Conservation (phyloP, 2,113 vertebrate species). For the Elephas maximus region DNA sequence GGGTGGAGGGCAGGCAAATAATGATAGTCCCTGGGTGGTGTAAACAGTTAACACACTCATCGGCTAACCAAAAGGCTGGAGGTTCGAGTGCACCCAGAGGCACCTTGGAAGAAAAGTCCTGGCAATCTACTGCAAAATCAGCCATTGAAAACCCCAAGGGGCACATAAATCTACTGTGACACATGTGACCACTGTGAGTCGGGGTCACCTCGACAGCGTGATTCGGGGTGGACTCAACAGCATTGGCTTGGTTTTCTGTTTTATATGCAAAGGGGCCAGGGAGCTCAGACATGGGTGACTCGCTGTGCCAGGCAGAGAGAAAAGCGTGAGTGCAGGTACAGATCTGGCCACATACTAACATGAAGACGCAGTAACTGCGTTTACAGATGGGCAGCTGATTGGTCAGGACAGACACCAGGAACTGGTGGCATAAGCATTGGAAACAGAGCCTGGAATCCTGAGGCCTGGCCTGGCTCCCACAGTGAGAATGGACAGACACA, state of each 20-base stretch:
- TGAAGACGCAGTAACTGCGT: background rate
- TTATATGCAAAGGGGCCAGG: background rate
- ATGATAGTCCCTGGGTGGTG: fast-evolving
- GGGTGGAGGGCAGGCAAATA: too few relatives aligned
- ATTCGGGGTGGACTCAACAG: too few relatives aligned
- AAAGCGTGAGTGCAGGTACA: background rate
- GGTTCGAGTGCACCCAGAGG: too few relatives aligned
- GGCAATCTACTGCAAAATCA: too few relatives aligned
- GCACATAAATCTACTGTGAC: too few relatives aligned
- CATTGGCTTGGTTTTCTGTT: background rate
- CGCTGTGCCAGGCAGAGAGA: background rate
- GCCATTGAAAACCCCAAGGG: too few relatives aligned
- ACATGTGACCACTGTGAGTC: too few relatives aligned
- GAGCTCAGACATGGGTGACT: background rate
- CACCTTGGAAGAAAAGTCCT: too few relatives aligned
- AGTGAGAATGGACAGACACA: background rate
- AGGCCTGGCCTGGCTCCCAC: background rate
- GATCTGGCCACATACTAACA: background rate
- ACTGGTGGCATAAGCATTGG: background rate
- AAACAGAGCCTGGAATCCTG: background rate
- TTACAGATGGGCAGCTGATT: background rate
- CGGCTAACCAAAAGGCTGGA: too few relatives aligned
- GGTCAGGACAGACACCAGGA: fast-evolving
- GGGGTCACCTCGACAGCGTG: too few relatives aligned
- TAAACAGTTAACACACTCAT: too few relatives aligned